A percentile compares a stretch with the other conserved stretches of the same genome.
Conservation (phyloP, 2,888 invertebrate genomes). For the Azorinus chamasolen region DNA sequence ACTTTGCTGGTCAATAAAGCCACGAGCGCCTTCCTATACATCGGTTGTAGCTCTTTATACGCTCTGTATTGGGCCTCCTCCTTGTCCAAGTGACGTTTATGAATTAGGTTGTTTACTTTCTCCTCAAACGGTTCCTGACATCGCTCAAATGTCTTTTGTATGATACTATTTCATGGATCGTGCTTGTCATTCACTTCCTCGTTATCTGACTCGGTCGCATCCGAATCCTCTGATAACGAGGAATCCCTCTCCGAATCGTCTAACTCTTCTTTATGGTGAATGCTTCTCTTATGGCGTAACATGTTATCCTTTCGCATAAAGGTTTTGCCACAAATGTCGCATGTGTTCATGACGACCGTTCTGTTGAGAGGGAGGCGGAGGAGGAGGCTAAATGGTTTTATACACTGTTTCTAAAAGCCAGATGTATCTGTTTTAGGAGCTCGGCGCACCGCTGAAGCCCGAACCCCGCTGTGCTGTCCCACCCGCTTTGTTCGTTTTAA, state of each 20-base stretch:
- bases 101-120: constrained; percentile 4
- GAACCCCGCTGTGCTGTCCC: not conserved
- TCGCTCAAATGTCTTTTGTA: constrained; percentile 19
- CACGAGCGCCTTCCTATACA: constrained; percentile 11
- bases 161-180: constrained; percentile 15
- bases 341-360: constrained; percentile 16
- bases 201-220: constrained; percentile 5
- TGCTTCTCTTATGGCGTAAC: constrained; percentile 14
- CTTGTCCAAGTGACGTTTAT: not conserved
- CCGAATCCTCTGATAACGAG: not conserved
- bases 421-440: no score
- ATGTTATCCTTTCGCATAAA: constrained; percentile 8
- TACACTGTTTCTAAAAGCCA: no score
- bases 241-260: not conserved
- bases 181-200: constrained; percentile 4
- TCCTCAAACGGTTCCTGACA: constrained; percentile 15
- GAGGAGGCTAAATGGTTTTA: constrained; percentile 20
- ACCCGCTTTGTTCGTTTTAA: not conserved
- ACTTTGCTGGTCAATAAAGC: not conserved
- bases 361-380: constrained; percentile 1
- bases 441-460: no score
- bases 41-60: constrained; percentile 7
- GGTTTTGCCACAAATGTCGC: constrained; percentile 16
- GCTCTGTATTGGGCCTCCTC: not conserved
- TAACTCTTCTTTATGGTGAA: constrained; percentile 8